These are phyloP conservation scores for Leptinotarsa peninsularis DNA, from an alignment of 2,888 invertebrate genomes.

Conservation along the genomic window DNA sequence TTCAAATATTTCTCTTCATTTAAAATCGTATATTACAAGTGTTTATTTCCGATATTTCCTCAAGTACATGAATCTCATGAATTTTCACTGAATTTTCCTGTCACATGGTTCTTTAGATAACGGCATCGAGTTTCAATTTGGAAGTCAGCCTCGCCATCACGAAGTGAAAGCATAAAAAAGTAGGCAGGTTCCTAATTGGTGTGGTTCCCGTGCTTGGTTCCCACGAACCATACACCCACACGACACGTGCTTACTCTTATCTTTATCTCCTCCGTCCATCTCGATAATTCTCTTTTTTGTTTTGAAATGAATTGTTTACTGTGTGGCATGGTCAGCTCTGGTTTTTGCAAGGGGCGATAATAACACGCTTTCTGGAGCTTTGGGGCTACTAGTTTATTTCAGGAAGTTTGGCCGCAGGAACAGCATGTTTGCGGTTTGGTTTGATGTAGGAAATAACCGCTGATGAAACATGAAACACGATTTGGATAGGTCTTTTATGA, in stretches of 20 bases:
- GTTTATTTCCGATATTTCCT: too few species aligned
- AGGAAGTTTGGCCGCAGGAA: neutral
- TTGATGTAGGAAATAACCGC: neutral
- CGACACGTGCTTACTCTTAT: constrained; percentile 56
- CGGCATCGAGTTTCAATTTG: constrained; percentile 8
- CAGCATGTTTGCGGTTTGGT: neutral
- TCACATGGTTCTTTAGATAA: neutral
- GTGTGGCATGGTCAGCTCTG: constrained; percentile 15
- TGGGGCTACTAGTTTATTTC: constrained; percentile 2
- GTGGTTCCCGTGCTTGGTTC: constrained; percentile 56
- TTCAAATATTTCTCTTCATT: too few species aligned
- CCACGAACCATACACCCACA: constrained; percentile 57
- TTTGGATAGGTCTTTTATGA: neutral
- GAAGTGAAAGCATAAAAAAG: constrained; percentile 41
- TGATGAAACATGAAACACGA: neutral
- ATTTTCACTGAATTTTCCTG: too few species aligned
- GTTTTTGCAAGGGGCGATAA: constrained; percentile 5
- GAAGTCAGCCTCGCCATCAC: constrained; percentile 41
- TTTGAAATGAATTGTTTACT: constrained; percentile 22
- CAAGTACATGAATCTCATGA: too few species aligned
- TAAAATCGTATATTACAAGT: too few species aligned
- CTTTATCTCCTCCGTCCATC: constrained; percentile 44
- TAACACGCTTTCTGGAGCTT: neutral
- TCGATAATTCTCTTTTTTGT: constrained; percentile 34
- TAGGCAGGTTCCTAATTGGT: constrained; percentile 53